phyloP scores from a whole-genome alignment of 1,140 invertebrate species.

The Colletes latitarsis region DNA sequence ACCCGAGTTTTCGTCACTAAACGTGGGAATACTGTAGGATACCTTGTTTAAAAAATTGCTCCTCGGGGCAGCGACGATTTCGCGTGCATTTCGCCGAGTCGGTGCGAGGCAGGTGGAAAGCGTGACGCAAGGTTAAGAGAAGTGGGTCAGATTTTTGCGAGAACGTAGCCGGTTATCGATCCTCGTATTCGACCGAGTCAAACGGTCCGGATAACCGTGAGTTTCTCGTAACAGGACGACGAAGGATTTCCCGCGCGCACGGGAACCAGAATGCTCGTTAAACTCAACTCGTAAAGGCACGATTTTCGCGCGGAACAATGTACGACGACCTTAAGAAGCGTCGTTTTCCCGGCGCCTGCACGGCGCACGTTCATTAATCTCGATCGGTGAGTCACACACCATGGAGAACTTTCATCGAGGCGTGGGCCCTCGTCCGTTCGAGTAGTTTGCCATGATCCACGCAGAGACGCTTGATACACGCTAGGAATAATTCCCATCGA shows the following conservation, averaged over 20 bases:
- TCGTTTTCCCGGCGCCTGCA: conserved; percentile 66
- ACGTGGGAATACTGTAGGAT: too few species aligned
- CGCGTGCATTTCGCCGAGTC: background rate
- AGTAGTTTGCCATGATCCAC: background rate
- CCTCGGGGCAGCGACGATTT: background rate
- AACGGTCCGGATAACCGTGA: background rate
- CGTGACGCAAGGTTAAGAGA: conserved; percentile 36
- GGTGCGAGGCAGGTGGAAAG: conserved; percentile 17
- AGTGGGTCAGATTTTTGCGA: conserved; percentile 32
- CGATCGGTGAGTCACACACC: conserved; percentile 67
- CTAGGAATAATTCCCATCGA: too few species aligned
- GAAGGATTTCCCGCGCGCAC: conserved; percentile 10
- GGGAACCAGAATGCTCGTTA: conserved; percentile 43
- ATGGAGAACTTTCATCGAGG: conserved; percentile 62
- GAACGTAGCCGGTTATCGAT: background rate
- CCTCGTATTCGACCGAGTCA: background rate
- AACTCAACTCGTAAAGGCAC: conserved; percentile 36
- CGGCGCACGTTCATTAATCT: conserved; percentile 69
- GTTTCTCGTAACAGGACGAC: background rate
- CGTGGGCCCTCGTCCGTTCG: conserved; percentile 44
- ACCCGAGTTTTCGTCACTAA: too few species aligned
- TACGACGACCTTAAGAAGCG: conserved; percentile 58
- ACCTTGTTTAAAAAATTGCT: too few species aligned
- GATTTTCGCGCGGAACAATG: conserved; percentile 63
- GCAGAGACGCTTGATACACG: background rate